These are phyloP conservation scores for Rattus rattus DNA, from an alignment of 2,113 vertebrate species.

Conservation along the genomic window DNA sequence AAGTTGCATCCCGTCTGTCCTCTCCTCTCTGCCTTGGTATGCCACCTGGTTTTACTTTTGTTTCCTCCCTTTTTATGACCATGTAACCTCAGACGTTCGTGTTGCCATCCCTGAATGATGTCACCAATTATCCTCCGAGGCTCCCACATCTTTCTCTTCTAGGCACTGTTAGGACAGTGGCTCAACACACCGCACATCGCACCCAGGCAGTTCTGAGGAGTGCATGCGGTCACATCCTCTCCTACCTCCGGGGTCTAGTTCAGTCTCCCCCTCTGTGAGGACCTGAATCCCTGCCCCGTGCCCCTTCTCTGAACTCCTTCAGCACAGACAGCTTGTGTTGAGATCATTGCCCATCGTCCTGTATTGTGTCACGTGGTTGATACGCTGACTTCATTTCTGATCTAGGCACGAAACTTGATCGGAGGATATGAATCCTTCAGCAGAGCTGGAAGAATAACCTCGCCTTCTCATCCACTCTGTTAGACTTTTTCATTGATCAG, in stretches of 20 bases:
- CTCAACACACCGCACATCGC: neutral
- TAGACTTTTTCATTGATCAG: neutral
- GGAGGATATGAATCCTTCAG: neutral
- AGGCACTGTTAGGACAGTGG: neutral
- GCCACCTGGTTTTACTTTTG: neutral
- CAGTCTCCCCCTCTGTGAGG: neutral
- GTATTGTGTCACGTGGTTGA: neutral
- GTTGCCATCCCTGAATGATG: neutral
- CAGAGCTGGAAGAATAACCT: neutral
- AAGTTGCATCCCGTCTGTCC: neutral
- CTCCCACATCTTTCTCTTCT: neutral
- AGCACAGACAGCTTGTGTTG: neutral
- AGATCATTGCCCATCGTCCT: neutral
- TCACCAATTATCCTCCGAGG: neutral
- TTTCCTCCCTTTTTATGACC: neutral
- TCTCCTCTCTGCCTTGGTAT: neutral
- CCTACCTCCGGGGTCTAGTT: neutral
- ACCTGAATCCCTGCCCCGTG: neutral
- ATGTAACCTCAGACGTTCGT: neutral
- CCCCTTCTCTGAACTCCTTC: neutral
- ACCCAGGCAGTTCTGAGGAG: neutral
- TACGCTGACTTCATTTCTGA: neutral
- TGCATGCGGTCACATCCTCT: neutral
- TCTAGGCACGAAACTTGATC: neutral
- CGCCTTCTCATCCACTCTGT: neutral